Evolutionary conservation across 2,797 vertebrate genomes (phyloP), one percentile per base, ranked within the genome.

Genomic region (Melanotaenia boesemani): DNA sequence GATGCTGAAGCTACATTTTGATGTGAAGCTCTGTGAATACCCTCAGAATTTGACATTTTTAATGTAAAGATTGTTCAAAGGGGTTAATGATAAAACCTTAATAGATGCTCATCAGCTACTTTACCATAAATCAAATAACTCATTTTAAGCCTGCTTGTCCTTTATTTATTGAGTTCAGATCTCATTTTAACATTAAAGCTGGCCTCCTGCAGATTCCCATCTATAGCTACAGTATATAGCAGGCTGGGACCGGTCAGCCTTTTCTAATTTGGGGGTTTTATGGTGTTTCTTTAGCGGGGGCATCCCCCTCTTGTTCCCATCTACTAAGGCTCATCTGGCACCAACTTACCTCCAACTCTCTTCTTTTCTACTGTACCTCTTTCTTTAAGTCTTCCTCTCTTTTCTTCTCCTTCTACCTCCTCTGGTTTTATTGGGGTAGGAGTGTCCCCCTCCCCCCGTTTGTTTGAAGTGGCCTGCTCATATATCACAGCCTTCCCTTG

Each of bases 391-490:
- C 75, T 73, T 55, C 30, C 59, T 81, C 62, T 63, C 77, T 80
- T n/a, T 87, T 86, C 65, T 86, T 74, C 74, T 80, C 65, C 79
- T 63, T 77, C 70, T 72, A 34, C 89, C 86, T 81, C 86, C 88
- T 76, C 73, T 84, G 87, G 83, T 90, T 93, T 94, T 93, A 93
- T 92, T 90, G 89, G 72, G 80, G 81, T 34, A 85, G 68, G 82
- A 78, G 85, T 78, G 80, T 72, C 81, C 85, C 86, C 89, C 77
- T 65, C 84, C 78, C 81, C 73, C 60, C 67, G 55, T 76, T 78
- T 86, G 88, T 94, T 95, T 93, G 88, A 94, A 92, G 91, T 88
- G 65, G 80, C 85, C 87, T 87, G 77, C 90, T 93, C 90, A 81
- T 93, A 93, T 92, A 93, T 93, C 92, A 93, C 85, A 84, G 85